Conservation (phyloP, 1,140 invertebrate genomes). For the Sogatella furcifera region DNA sequence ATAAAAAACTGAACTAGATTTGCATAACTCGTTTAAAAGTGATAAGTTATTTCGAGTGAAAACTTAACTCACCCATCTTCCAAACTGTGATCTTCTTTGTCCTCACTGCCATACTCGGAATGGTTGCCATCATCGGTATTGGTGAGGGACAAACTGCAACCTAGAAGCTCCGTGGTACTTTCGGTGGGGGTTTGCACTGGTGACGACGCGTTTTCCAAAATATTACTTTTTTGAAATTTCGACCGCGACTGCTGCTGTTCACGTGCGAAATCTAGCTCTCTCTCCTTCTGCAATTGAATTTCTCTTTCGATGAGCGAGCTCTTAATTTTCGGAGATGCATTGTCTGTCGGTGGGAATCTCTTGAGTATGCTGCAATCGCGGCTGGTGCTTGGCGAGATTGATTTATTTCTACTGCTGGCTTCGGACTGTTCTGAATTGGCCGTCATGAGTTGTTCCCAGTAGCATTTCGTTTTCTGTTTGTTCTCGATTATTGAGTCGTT, state of each 20-base stretch:
- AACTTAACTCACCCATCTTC: slow-evolving; percentile 15
- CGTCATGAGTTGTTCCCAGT: slow-evolving; percentile 32
- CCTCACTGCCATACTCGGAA: slow-evolving; percentile 30
- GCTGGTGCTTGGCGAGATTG: neutral
- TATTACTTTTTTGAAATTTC: neutral
- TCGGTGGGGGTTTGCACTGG: neutral
- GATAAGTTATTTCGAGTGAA: too few relatives aligned
- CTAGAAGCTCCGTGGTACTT: neutral
- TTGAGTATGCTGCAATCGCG: neutral
- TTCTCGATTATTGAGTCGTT: slow-evolving; percentile 31
- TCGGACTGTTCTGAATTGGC: slow-evolving; percentile 6
- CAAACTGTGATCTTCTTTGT: slow-evolving; percentile 27
- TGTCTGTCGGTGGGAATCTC: slow-evolving; percentile 8
- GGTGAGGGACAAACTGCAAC: slow-evolving; percentile 20
- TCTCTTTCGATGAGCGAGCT: slow-evolving; percentile 7
- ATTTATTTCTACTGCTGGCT: neutral
- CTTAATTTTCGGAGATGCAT: slow-evolving; percentile 9
- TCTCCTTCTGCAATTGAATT: slow-evolving; percentile 33
- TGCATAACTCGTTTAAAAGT: too few relatives aligned
- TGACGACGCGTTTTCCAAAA: neutral
- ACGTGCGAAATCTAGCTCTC: slow-evolving; percentile 29
- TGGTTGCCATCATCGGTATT: slow-evolving; percentile 31
- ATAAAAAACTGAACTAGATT: too few relatives aligned
- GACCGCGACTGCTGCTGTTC: slow-evolving; percentile 20
- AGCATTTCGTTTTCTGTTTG: slow-evolving; percentile 29